Evolutionary conservation across 53 echinoderm and acorn worm species (phyloP).

Genomic region (Astropecten irregularis): DNA sequence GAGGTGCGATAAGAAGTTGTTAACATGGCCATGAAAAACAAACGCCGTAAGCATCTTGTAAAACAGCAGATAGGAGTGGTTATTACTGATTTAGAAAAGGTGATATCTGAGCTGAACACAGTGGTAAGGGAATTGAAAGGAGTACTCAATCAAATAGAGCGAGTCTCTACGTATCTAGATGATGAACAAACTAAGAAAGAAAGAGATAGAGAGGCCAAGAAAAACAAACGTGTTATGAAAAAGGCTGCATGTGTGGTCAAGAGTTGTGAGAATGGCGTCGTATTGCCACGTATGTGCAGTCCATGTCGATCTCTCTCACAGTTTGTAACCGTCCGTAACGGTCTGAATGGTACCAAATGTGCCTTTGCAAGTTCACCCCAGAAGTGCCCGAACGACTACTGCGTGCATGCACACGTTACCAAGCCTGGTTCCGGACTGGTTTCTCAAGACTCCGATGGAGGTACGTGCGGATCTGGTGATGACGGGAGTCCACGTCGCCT

Average conservation of each 20-base stretch:
- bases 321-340: slow-evolving; percentile 17
- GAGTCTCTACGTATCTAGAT: slow-evolving; percentile 78
- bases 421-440: slow-evolving; percentile 4
- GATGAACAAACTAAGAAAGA: slow-evolving; percentile 25
- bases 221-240: slow-evolving; percentile 9
- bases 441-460: slow-evolving; percentile 12
- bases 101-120: slow-evolving; percentile 86
- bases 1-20: background rate
- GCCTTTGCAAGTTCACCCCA: slow-evolving; percentile 32
- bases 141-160: slow-evolving; percentile 91
- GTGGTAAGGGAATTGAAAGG: slow-evolving; percentile 84
- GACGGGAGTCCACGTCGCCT: slow-evolving; percentile 35
- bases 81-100: slow-evolving; percentile 83
- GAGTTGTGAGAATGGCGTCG: slow-evolving; percentile 44
- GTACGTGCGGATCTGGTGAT: slow-evolving; percentile 3
- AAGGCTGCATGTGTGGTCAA: slow-evolving; percentile 20
- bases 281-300: slow-evolving; percentile 19
- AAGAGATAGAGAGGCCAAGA: slow-evolving; percentile 29
- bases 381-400: slow-evolving; percentile 35
- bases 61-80: slow-evolving; percentile 84
- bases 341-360: slow-evolving; percentile 54
- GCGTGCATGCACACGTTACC: background rate
- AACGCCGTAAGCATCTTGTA: slow-evolving; percentile 56
- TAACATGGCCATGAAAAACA: slow-evolving; percentile 49
- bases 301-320: slow-evolving; percentile 23